Evolutionary conservation across 2,113 vertebrate species (phyloP).

Genomic region (Pseudois nayaur): DNA sequence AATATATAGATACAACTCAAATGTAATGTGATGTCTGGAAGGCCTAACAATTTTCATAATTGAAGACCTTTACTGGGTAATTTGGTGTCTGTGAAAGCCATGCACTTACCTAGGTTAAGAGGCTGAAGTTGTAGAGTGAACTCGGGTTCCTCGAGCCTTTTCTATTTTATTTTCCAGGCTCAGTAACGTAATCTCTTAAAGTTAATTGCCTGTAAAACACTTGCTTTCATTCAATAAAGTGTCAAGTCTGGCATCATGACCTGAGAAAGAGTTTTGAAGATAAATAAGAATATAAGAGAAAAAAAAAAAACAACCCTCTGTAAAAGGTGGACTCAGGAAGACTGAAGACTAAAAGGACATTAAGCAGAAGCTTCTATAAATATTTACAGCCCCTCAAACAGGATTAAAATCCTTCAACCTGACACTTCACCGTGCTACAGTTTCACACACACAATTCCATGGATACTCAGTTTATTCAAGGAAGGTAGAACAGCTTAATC

Average conservation of each 20-base stretch:
- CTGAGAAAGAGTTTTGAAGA: not conserved
- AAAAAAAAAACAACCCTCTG: not conserved
- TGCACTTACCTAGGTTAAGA: not conserved
- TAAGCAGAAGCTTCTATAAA: not conserved
- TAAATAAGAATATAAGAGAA: not conserved
- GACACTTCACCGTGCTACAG: not conserved
- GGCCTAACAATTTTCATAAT: not conserved
- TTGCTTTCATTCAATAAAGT: not conserved
- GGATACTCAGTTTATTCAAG: not conserved
- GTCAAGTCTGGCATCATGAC: not conserved
- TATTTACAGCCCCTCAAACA: not conserved
- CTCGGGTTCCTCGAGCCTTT: not conserved
- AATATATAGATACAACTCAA: not conserved
- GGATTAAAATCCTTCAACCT: not conserved
- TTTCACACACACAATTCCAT: not conserved
- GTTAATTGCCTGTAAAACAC: not conserved
- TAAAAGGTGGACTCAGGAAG: not conserved
- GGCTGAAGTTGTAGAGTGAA: not conserved
- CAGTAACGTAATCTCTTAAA: not conserved
- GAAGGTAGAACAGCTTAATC: not conserved
- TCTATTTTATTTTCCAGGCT: not conserved
- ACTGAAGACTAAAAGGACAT: not conserved
- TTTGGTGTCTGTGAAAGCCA: not conserved
- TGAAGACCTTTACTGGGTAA: not conserved
- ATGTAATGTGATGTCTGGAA: not conserved